Evolutionary conservation across 2,888 invertebrate species (phyloP), one percentile per base, ranked within the genome.

Genomic region (Himalopsyche anomala): DNA sequence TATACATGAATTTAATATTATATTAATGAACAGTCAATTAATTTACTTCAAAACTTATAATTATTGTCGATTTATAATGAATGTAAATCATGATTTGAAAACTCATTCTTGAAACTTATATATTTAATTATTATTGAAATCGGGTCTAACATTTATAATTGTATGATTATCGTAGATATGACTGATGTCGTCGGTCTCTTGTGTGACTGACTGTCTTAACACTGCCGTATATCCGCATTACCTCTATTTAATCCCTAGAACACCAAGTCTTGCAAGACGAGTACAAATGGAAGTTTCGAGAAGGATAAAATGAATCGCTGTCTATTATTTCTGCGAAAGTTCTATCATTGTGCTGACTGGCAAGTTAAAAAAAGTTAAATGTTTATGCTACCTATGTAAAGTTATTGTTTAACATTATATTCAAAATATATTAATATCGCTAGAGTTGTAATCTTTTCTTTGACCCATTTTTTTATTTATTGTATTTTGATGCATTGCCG

Each of bases 381-480:
- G 87, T 83, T 85, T 80, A 84, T 80, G 85, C 87, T 87, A 87
- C 83, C 83, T 87, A 85, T 85, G 83, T 87, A 81, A 85, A 87
- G 74, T 85, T 87, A 87, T 84, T 84, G 84, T 87, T 86, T 86
- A 84, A 84, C 82, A 69, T 84, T 84, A 86, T 86, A 86, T 84
- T 86, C 85, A 85, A 87, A 87, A 85, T 87, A 87, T 87, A 87
- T 87, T 84, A 84, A 84, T 85, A 87, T 87, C 85, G 87, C 87
- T 87, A 87, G 85, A 85, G 82, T 19, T 85, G 36, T 12, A 81
- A n/a, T 83, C 45, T 45, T 79, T 84, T 79, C 54, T 51, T 84
- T 84, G 19, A 80, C 5, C 42, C 15, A 51, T 15, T 51, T 15
- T 0, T 51, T 3, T 15, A 2, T 15, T 51, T 3, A n/a, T n/a